These are phyloP conservation scores for Sebastes schlegelii DNA, from an alignment of 2,113 vertebrate species.

Conservation along the genomic window DNA sequence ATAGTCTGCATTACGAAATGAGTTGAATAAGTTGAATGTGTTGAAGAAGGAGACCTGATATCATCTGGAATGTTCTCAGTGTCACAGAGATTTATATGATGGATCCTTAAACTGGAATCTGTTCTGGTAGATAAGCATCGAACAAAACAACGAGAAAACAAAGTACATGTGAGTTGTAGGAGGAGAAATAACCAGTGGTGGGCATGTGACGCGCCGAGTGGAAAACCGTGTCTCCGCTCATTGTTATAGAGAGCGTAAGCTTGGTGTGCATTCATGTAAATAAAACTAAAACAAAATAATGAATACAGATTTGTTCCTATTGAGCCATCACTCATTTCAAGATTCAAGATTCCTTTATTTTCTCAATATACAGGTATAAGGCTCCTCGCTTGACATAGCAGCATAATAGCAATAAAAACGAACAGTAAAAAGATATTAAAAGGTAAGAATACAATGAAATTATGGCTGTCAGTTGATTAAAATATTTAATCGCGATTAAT, in stretches of 20 bases:
- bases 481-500: too few relatives aligned
- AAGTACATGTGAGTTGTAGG: not conserved
- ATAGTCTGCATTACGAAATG: conserved; percentile 13
- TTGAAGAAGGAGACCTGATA: conserved; percentile 56
- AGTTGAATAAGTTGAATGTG: not conserved
- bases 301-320: not conserved
- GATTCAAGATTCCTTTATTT: too few relatives aligned
- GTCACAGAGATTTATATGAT: conserved; percentile 41
- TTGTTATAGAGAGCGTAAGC: not conserved
- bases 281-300: not conserved
- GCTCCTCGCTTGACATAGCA: too few relatives aligned
- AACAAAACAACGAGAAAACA: conserved; percentile 10
- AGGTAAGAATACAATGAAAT: too few relatives aligned
- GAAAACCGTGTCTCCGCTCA: not conserved
- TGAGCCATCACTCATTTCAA: not conserved
- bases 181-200: not conserved
- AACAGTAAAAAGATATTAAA: too few relatives aligned
- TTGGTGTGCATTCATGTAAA: not conserved
- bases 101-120: conserved; percentile 49
- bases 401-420: too few relatives aligned
- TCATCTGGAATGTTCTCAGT: conserved; percentile 75
- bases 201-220: not conserved
- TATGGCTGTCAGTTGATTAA: too few relatives aligned
- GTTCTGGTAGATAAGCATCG: conserved; percentile 16
- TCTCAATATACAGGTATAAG: too few relatives aligned